Percentiles rank a stretch among this genome's conserved stretches.
These are phyloP conservation scores for Thaleichthys pacificus DNA, from an alignment of 2,797 vertebrate genomes.

Conservation along the genomic window DNA sequence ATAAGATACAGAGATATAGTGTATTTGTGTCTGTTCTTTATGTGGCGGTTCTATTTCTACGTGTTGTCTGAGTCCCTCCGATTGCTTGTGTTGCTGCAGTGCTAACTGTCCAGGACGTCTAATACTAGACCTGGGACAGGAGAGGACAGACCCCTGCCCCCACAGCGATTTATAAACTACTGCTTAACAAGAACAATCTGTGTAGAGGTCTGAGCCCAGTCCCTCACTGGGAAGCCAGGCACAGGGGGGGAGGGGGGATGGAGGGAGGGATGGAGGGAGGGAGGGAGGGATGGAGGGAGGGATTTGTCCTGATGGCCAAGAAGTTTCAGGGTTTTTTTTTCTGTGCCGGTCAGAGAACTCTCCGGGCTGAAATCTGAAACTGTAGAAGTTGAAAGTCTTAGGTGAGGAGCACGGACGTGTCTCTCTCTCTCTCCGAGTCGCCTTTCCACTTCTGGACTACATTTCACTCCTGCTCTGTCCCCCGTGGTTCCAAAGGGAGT, in stretches of 20 bases:
- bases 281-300: constrained; percentile 55
- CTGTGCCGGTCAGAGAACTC: constrained; percentile 59
- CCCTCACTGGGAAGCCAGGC: constrained; percentile 40
- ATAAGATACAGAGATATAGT: no score
- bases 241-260: constrained; percentile 26
- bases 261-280: constrained; percentile 61
- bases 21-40: no score
- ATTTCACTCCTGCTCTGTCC: constrained; percentile 30
- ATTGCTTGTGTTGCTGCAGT: background rate
- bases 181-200: constrained; percentile 93
- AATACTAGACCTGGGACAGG: constrained; percentile 34
- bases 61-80: background rate
- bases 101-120: background rate
- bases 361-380: constrained; percentile 65
- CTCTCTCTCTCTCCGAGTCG: constrained; percentile 16
- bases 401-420: background rate
- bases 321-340: constrained; percentile 33
- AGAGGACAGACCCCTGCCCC: constrained; percentile 60
- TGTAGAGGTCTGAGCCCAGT: constrained; percentile 58
- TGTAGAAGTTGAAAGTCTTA: constrained; percentile 36
- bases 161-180: constrained; percentile 72
- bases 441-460: constrained; percentile 33
- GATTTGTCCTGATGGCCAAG: constrained; percentile 61
- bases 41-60: no score
- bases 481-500: constrained; percentile 20